phyloP scores from a whole-genome alignment of 23 tunicate genomes.

The Botrylloides violaceus region DNA sequence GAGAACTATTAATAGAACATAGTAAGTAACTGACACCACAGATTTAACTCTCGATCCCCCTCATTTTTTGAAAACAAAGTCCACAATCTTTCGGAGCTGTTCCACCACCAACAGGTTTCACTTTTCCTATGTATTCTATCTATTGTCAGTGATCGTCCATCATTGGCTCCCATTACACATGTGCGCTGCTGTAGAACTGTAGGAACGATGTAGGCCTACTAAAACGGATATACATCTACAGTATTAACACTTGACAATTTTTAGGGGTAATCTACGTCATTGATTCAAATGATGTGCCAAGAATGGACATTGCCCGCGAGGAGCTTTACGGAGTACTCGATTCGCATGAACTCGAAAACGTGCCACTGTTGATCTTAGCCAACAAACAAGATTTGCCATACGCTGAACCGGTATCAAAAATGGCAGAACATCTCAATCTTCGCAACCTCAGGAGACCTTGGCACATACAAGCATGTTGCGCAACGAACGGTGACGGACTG shows the following conservation, averaged over 20 bases:
- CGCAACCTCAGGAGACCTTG: constrained; percentile 11
- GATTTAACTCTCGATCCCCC: too few species aligned
- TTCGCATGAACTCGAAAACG: constrained; percentile 24
- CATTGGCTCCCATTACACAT: too few species aligned
- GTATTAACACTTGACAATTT: background rate
- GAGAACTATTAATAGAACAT: too few species aligned
- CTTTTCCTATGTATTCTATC: too few species aligned
- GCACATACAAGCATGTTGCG: constrained; percentile 59
- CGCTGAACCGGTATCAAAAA: constrained; percentile 33
- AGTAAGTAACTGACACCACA: too few species aligned
- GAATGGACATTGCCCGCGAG: constrained; percentile 43
- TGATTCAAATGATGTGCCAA: constrained; percentile 40
- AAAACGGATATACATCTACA: background rate
- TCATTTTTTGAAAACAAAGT: too few species aligned
- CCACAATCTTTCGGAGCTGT: too few species aligned
- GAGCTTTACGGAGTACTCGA: constrained; percentile 37
- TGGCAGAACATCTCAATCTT: constrained; percentile 33
- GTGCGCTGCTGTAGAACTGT: too few species aligned
- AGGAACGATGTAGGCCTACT: background rate
- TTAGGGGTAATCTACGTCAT: constrained; percentile 62
- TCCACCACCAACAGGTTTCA: too few species aligned
- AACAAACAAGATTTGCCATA: constrained; percentile 69
- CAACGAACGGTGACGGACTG: constrained; percentile 47
- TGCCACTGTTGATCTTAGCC: constrained; percentile 54
- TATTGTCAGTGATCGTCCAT: too few species aligned